Evolutionary conservation across 2,113 vertebrate genomes (phyloP).

Genomic region (Xyrauchen texanus): DNA sequence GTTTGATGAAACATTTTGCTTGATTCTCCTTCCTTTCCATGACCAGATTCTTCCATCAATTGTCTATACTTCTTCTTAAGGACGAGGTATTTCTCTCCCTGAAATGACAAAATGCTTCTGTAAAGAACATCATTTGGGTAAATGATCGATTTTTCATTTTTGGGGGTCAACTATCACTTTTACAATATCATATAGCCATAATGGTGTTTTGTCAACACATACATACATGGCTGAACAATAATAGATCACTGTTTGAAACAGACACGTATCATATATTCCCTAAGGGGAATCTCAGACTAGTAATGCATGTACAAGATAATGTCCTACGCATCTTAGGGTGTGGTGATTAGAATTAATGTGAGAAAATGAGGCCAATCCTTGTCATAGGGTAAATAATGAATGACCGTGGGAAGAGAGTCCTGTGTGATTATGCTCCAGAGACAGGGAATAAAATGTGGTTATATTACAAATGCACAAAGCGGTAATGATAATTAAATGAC

Average conservation of each 20-base stretch:
- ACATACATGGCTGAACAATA: neutral
- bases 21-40: constrained; percentile 30
- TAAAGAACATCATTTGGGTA: neutral
- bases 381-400: constrained; percentile 12
- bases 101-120: constrained; percentile 1
- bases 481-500: neutral
- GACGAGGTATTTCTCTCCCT: constrained; percentile 78
- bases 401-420: constrained; percentile 6
- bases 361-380: neutral
- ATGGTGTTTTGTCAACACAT: neutral
- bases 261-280: neutral
- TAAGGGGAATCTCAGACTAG: neutral
- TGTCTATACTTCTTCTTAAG: constrained; percentile 79
- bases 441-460: neutral
- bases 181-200: neutral
- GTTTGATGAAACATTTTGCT: neutral
- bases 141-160: no score
- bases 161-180: neutral
- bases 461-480: neutral
- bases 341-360: constrained; percentile 1
- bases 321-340: neutral
- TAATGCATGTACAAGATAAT: neutral
- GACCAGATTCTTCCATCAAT: constrained; percentile 59
- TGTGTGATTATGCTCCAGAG: neutral
- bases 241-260: neutral